phyloP scores from a whole-genome alignment of 2,888 invertebrate genomes.

The Cephus runcator region DNA sequence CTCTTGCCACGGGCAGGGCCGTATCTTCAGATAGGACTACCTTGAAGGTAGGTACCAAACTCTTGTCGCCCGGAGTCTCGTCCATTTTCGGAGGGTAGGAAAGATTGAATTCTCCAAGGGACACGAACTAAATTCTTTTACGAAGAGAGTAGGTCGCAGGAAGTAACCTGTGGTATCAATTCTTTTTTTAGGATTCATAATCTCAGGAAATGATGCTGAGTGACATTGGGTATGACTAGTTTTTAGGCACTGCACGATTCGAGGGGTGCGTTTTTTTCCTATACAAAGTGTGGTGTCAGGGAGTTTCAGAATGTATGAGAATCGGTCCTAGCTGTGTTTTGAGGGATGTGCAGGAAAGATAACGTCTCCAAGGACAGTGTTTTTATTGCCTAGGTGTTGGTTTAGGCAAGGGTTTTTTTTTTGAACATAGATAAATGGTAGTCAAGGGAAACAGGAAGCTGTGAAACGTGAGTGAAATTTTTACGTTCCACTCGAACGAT shows the following conservation, averaged over 20 bases:
- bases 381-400: constrained; percentile 47
- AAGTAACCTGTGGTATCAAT: background rate
- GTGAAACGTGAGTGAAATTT: constrained; percentile 49
- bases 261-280: background rate
- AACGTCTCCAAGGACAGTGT: constrained; percentile 42
- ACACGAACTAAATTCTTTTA: background rate
- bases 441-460: constrained; percentile 52
- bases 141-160: background rate
- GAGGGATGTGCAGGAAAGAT: constrained; percentile 47
- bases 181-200: background rate
- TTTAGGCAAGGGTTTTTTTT: constrained; percentile 51
- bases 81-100: background rate
- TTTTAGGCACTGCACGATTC: background rate
- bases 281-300: background rate
- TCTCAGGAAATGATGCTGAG: background rate
- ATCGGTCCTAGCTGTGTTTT: constrained; percentile 24
- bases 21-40: constrained; percentile 3
- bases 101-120: background rate
- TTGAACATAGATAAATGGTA: constrained; percentile 53
- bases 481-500: constrained; percentile 18
- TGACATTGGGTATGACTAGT: background rate
- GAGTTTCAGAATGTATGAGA: background rate
- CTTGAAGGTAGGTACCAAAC: background rate
- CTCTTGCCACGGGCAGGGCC: constrained; percentile 32
- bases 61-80: background rate